Evolutionary conservation across 2,888 invertebrate species (phyloP).

Genomic region (Zaprionus lineosus): DNA sequence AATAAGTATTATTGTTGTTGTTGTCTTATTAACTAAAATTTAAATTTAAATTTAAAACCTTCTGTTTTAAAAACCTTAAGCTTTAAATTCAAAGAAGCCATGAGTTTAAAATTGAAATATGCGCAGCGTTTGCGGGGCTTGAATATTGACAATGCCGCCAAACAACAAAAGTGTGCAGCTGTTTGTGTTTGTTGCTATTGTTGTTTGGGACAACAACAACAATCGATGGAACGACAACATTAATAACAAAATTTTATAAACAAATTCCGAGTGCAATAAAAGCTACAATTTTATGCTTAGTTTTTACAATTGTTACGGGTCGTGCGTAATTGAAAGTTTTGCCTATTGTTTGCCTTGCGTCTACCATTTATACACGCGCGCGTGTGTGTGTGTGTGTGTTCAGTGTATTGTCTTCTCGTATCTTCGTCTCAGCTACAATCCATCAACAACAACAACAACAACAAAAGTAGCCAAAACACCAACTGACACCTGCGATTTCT

Average conservation of each 20-base stretch:
- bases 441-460: slow-evolving; percentile 22
- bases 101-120: neutral
- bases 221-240: too few relatives aligned
- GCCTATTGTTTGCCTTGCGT: too few relatives aligned
- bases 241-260: slow-evolving; percentile 28
- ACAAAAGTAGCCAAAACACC: slow-evolving; percentile 2
- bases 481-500: slow-evolving; percentile 67
- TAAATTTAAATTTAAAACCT: neutral
- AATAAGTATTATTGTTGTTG: slow-evolving; percentile 28
- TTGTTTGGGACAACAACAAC: slow-evolving; percentile 10
- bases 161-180: slow-evolving; percentile 21
- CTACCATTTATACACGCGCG: too few relatives aligned
- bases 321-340: slow-evolving; percentile 31
- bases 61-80: neutral
- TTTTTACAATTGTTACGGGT: slow-evolving; percentile 25
- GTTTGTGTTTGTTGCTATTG: slow-evolving; percentile 36
- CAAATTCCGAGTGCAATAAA: slow-evolving; percentile 33
- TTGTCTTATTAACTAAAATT: slow-evolving; percentile 26
- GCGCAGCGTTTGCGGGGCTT: neutral
- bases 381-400: slow-evolving; percentile 15
- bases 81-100: neutral
- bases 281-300: slow-evolving; percentile 17
- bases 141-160: slow-evolving; percentile 20
- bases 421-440: slow-evolving; percentile 20
- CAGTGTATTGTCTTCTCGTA: slow-evolving; percentile 29